Percentiles rank a stretch among this genome's conserved stretches.
Evolutionary conservation across 2,888 invertebrate species (phyloP).

Genomic region (Sympetrum striolatum): DNA sequence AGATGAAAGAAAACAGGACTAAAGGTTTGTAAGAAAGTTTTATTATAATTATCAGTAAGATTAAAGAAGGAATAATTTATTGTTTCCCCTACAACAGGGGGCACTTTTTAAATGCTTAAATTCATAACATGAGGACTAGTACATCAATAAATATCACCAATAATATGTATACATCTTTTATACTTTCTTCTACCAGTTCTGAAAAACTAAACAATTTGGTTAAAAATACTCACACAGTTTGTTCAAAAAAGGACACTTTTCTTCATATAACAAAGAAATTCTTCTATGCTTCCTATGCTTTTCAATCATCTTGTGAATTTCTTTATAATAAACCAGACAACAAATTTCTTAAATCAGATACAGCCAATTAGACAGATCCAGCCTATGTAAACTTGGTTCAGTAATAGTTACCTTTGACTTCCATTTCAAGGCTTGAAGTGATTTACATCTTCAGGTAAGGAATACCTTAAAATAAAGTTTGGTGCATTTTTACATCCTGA

Average conservation of each 20-base stretch:
- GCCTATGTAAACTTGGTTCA: not conserved
- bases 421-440: not conserved
- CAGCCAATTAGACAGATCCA: not conserved
- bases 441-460: not conserved
- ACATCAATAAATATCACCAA: constrained; percentile 37
- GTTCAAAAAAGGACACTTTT: not conserved
- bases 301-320: not conserved
- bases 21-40: not conserved
- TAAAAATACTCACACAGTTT: not conserved
- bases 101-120: constrained; percentile 16
- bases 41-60: constrained; percentile 31
- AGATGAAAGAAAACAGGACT: not conserved
- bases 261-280: not conserved
- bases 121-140: constrained; percentile 36
- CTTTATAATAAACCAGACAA: not conserved
- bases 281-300: not conserved
- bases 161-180: not conserved
- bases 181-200: constrained; percentile 1
- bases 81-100: not conserved
- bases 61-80: constrained; percentile 31
- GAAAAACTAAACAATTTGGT: constrained; percentile 11
- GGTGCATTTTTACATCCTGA: not conserved
- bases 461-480: not conserved
- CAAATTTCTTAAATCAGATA: not conserved
- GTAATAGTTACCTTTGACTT: not conserved